Conservation (phyloP, 2,888 invertebrate species). For the Acanthacorydalis orientalis region DNA sequence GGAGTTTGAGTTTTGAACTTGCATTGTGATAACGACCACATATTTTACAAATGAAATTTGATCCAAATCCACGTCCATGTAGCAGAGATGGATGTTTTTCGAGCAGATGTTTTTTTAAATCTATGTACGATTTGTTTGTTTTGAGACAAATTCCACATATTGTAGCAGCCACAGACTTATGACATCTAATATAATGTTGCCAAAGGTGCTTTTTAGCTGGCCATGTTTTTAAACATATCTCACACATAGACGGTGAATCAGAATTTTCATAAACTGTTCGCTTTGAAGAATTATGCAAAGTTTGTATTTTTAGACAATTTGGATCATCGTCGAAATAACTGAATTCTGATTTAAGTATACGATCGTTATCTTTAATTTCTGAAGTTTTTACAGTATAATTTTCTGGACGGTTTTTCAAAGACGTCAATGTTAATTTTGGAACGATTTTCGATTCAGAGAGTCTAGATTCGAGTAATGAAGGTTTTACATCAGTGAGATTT, state of each 20-base stretch:
- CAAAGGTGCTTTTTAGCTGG: constrained; percentile 41
- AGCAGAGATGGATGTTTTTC: constrained; percentile 30
- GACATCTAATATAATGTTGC: constrained; percentile 40
- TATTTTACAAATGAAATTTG: constrained; percentile 37
- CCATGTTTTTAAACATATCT: constrained; percentile 41
- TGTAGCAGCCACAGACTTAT: constrained; percentile 35
- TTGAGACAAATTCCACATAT: constrained; percentile 41
- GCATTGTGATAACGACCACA: constrained; percentile 39
- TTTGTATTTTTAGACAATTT: not conserved
- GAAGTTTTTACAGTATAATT: not conserved
- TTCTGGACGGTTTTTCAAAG: constrained; percentile 3
- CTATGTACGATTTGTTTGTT: constrained; percentile 31
- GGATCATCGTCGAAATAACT: not conserved
- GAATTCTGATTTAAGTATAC: not conserved
- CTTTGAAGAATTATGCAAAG: constrained; percentile 19
- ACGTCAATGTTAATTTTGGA: constrained; percentile 3
- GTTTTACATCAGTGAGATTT: constrained; percentile 1
- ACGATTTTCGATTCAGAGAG: not conserved
- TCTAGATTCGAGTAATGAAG: not conserved
- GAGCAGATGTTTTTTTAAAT: constrained; percentile 29
- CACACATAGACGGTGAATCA: constrained; percentile 27
- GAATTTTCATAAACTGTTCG: constrained; percentile 36
- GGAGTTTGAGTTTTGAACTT: constrained; percentile 33
- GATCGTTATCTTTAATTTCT: not conserved
- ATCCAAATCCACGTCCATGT: constrained; percentile 32